Evolutionary conservation across 2,113 vertebrate species (phyloP), one percentile per base, ranked within the genome.

Genomic region (Leptobrachium leishanense): DNA sequence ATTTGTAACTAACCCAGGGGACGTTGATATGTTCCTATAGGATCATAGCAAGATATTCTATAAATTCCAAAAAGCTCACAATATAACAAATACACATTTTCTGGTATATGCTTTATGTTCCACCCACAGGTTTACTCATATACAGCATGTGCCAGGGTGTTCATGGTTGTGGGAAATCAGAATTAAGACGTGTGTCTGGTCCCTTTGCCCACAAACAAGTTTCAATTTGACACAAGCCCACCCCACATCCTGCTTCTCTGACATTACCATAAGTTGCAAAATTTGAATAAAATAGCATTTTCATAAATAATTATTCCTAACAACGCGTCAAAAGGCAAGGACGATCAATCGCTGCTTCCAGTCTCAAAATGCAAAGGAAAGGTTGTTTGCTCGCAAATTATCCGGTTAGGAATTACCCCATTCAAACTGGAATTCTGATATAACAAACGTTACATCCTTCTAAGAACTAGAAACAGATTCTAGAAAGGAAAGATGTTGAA

Each of bases 161-260:
- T 65, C 59, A 43, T 11, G 44, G 71, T 66, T 72, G 70, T 79
- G 77, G 77, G 6, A 73, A 13, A 57, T 73, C 40, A 42, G 62
- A 73, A 54, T 31, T 10, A 46, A 31, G 40, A 44, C n/a, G 1
- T 74, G 8, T 46, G 40, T 80, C 42, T 71, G 65, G 70, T 68
- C 50, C 77, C 31, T 43, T 55, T 57, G 77, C 62, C 74, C 70
- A 80, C 77, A 72, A 65, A 63, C 62, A 79, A 79, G 70, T 79
- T 73, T 79, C 63, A 50, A 6, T 73, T 67, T 79, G 69, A 73
- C 77, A 55, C 46, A 65, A 20, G 55, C n/a, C 77, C 63, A 55
- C 77, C 20, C 76, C 70, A 79, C 77, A 79, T 79, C 77, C 77
- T 79, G 77, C 46, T 43, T 64, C 39, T 57, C 57, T 11, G 8